These are phyloP conservation scores for Dolichomitus sp. DNA, from an alignment of 2,888 invertebrate species.

Conservation along the genomic window DNA sequence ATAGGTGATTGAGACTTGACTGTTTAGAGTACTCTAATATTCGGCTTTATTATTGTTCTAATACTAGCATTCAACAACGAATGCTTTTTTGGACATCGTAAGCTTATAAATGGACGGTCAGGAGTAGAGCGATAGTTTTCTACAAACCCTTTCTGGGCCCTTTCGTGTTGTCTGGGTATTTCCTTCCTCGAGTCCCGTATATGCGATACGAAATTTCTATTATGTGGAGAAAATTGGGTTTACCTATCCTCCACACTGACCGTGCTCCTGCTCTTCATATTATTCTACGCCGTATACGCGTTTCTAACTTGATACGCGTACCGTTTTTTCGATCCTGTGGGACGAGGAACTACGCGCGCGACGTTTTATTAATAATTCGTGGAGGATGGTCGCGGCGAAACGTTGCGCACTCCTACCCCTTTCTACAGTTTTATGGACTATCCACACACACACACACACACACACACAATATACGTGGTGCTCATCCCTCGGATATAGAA, in stretches of 20 bases:
- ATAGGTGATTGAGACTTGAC: too few relatives aligned
- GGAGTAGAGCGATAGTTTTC: too few relatives aligned
- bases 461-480: not conserved
- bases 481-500: not conserved
- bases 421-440: slow-evolving; percentile 36
- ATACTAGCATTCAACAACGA: too few relatives aligned
- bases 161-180: too few relatives aligned
- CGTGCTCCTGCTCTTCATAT: not conserved
- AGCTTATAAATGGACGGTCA: too few relatives aligned
- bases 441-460: not conserved
- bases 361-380: slow-evolving; percentile 59
- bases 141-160: too few relatives aligned
- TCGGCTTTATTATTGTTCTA: too few relatives aligned
- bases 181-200: not conserved
- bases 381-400: slow-evolving; percentile 1
- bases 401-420: not conserved
- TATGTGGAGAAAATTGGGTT: slow-evolving; percentile 25
- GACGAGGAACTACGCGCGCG: slow-evolving; percentile 22
- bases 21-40: too few relatives aligned
- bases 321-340: slow-evolving; percentile 37
- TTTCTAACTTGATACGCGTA: slow-evolving; percentile 23
- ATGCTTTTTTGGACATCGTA: too few relatives aligned
- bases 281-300: slow-evolving; percentile 1
- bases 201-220: not conserved
- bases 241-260: not conserved